Base-by-base conservation (phyloP, 2,113 vertebrate species). In the Alethe castanea region DNA sequence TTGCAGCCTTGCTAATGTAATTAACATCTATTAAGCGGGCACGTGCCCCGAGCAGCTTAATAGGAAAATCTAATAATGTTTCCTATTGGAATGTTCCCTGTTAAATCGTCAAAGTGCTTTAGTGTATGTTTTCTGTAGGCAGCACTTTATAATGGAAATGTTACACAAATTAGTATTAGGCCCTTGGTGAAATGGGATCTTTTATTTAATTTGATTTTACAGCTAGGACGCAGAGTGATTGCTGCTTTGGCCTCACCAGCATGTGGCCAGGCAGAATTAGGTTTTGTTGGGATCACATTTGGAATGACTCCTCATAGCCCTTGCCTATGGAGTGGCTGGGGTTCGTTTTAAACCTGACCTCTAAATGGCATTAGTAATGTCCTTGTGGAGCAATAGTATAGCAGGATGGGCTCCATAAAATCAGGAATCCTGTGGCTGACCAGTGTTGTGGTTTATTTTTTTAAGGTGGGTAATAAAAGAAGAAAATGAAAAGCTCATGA, bases 171-270 rank as follows among this genome's bases (percentile, higher is more conserved):
- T 95, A 97, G 88, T 95, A 96, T 92, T 86, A 95, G 97, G 81
- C 97, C 93, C 95, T 97, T 91, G 96, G 96, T 97, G 96, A 97
- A 88, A 71, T 29, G 95, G 95, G 96, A 97, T 95, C 94, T 96
- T 97, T 97, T 96, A 97, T 97, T 98, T 97, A 97, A 98, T 98
- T 97, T 97, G 92, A 71, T 97, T 98, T 98, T 97, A 96, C 89
- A 94, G 90, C 95, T 96, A 82, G 96, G 92, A 91, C 26, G 25
- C 64, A 59, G 92, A 94, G 83, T 14, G 62, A 36, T 35, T 66
- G 93, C 93, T 19, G 81, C 71, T 83, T 67, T 31, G 47, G 80
- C 66, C 88, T 86, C n/a, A 44, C 81, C 94, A 97, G 97, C 94
- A 52, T 71, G 96, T 45, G 67, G 84, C 77, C 91, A 23, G 50